These are phyloP conservation scores for Zootoca vivipara DNA, from an alignment of 2,113 vertebrate genomes.

Conservation along the genomic window DNA sequence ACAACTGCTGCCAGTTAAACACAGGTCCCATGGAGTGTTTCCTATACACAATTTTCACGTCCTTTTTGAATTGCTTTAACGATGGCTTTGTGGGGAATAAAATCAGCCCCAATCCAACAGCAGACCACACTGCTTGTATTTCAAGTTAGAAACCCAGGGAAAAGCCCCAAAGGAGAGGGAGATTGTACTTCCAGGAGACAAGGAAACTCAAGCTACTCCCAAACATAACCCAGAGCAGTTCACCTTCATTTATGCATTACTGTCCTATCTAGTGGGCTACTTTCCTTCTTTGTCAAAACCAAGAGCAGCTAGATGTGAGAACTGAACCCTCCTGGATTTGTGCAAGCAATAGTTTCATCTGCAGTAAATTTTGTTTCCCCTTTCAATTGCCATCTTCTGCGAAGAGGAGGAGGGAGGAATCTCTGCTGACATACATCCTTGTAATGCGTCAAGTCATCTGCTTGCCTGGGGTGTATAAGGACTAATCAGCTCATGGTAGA, in stretches of 20 bases:
- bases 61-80: conserved; percentile 38
- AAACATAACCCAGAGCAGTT: neutral
- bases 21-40: conserved; percentile 57
- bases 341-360: conserved; percentile 57
- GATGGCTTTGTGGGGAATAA: conserved; percentile 39
- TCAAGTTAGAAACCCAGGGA: conserved; percentile 37
- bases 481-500: conserved; percentile 75
- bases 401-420: conserved; percentile 53
- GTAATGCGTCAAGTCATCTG: conserved; percentile 50
- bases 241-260: conserved; percentile 40
- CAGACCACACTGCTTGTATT: conserved; percentile 53
- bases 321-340: conserved; percentile 60
- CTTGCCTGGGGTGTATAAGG: conserved; percentile 61
- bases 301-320: conserved; percentile 47
- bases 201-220: neutral
- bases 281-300: conserved; percentile 40
- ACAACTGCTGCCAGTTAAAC: conserved; percentile 57
- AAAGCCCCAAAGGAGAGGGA: conserved; percentile 46
- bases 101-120: conserved; percentile 43
- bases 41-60: conserved; percentile 57
- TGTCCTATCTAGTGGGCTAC: conserved; percentile 45
- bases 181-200: conserved; percentile 33
- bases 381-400: conserved; percentile 61
- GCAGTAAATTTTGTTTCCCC: conserved; percentile 53
- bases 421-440: conserved; percentile 54